Evolutionary conservation across 2,113 vertebrate genomes (phyloP).

Genomic region (Uropsilus gracilis): DNA sequence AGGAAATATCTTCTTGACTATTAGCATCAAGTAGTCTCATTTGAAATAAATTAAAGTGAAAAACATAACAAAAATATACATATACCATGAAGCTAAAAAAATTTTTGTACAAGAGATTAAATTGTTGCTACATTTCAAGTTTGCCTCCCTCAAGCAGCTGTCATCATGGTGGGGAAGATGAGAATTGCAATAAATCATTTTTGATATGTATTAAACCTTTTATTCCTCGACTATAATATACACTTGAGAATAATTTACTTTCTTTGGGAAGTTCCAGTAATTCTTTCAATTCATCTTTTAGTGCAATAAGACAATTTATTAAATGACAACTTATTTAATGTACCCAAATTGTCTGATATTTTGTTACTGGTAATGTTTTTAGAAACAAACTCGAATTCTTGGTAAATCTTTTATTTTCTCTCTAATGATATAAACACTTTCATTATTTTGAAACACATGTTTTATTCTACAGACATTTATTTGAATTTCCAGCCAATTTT

Average conservation of each 20-base stretch:
- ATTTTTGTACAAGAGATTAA: not conserved
- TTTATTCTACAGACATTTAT: not conserved
- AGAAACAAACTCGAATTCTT: not conserved
- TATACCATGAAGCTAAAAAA: not conserved
- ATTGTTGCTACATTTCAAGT: not conserved
- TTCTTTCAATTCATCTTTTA: slow-evolving; percentile 29
- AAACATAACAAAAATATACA: not conserved
- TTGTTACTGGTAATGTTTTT: not conserved
- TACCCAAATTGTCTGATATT: slow-evolving; percentile 4
- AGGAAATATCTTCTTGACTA: slow-evolving; percentile 53
- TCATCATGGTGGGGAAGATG: not conserved
- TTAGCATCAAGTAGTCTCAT: not conserved
- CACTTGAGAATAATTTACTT: slow-evolving; percentile 7
- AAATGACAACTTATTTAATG: not conserved
- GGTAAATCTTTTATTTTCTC: not conserved
- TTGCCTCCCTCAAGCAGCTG: not conserved
- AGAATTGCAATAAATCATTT: not conserved
- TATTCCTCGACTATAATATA: not conserved
- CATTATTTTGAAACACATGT: not conserved
- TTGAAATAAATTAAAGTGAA: slow-evolving; percentile 44
- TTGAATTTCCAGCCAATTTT: not conserved
- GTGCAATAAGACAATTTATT: slow-evolving; percentile 9
- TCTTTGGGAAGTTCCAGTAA: not conserved
- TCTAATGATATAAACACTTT: not conserved
- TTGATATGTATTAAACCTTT: not conserved